Evolutionary conservation across 2,797 vertebrate genomes (phyloP).

Genomic region (Diceros bicornis): DNA sequence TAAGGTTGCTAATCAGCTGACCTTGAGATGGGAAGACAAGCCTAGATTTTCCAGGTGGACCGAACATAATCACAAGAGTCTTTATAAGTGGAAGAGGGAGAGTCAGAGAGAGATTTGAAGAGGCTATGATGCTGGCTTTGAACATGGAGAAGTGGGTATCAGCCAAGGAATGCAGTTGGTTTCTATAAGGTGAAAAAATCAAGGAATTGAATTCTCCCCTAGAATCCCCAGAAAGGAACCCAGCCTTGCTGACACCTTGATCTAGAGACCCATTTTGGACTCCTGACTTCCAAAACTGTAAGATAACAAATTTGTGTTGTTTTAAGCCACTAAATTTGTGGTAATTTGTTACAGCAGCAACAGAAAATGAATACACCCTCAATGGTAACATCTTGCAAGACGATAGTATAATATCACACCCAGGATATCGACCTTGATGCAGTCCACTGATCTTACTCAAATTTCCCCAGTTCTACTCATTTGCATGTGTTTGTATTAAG

Average conservation of each 20-base stretch:
- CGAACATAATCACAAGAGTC: too few species aligned
- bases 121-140: not conserved
- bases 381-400: not conserved
- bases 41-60: too few species aligned
- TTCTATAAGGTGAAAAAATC: not conserved
- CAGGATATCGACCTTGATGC: not conserved
- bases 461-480: not conserved
- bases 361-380: not conserved
- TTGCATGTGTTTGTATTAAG: not conserved
- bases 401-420: not conserved
- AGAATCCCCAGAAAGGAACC: not conserved
- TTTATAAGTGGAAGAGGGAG: too few species aligned
- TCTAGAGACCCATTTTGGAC: not conserved
- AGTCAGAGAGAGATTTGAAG: not conserved
- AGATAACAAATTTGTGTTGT: not conserved
- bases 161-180: not conserved
- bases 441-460: not conserved
- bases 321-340: not conserved
- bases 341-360: not conserved
- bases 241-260: not conserved
- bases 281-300: not conserved
- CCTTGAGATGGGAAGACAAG: too few species aligned
- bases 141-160: not conserved
- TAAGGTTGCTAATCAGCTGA: not conserved
- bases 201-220: not conserved